Evolutionary conservation across 2,888 invertebrate species (phyloP).

Genomic region (Scrobipalpa costella): DNA sequence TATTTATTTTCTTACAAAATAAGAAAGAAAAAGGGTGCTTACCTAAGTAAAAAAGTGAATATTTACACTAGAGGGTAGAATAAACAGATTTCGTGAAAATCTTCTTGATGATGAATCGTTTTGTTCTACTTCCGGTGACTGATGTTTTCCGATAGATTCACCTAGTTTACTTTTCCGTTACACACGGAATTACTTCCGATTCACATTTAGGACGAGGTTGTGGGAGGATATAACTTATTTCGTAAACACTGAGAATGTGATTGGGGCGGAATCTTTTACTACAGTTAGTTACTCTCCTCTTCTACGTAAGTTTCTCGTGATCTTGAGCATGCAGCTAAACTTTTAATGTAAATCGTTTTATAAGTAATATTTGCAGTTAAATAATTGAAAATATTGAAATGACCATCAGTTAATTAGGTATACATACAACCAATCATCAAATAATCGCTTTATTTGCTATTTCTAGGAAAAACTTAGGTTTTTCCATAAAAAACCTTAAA

Average conservation of each 20-base stretch:
- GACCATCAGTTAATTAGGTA: too few relatives aligned
- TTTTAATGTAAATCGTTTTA: too few relatives aligned
- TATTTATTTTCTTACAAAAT: background rate
- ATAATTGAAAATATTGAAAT: too few relatives aligned
- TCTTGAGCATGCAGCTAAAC: too few relatives aligned
- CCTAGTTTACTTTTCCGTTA: conserved; percentile 13
- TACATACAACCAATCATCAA: too few relatives aligned
- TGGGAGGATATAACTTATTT: conserved; percentile 5
- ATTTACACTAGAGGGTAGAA: too few relatives aligned
- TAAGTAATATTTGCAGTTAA: too few relatives aligned
- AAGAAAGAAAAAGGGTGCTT: background rate
- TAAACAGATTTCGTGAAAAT: background rate
- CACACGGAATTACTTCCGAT: conserved; percentile 23
- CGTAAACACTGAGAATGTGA: background rate
- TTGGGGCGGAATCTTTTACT: background rate
- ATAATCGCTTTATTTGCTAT: too few relatives aligned
- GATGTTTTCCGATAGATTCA: conserved; percentile 15
- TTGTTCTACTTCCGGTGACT: conserved; percentile 10
- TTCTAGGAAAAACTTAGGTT: too few relatives aligned
- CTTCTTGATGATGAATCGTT: conserved; percentile 11
- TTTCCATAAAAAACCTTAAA: too few relatives aligned
- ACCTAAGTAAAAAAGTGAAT: background rate
- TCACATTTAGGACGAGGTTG: conserved; percentile 15
- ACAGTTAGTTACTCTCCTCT: background rate
- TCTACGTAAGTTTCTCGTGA: too few relatives aligned